A percentile compares a stretch with the other conserved stretches of the same genome.
Conservation (phyloP, 2,888 invertebrate genomes). For the Pyrgus malvae region DNA sequence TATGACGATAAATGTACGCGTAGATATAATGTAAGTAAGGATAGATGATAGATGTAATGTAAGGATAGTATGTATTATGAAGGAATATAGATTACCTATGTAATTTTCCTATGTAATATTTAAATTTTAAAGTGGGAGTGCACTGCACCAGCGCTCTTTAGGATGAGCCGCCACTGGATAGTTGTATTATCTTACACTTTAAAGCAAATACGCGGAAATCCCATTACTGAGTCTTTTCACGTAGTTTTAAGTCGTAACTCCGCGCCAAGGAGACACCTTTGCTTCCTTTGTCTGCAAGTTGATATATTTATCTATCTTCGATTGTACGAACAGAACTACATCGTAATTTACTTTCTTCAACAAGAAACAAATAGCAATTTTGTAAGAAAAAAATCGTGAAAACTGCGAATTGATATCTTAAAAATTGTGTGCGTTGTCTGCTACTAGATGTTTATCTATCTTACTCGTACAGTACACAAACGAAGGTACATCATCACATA, state of each 20-base stretch:
- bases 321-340: background rate
- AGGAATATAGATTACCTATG: too few species aligned
- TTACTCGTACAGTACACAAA: too few species aligned
- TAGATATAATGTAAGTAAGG: too few species aligned
- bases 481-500: too few species aligned
- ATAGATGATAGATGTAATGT: too few species aligned
- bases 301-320: constrained; percentile 8
- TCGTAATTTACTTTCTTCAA: background rate
- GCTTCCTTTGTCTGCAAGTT: constrained; percentile 8
- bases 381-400: background rate
- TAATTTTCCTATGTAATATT: background rate
- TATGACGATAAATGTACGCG: too few species aligned
- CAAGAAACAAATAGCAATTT: background rate
- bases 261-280: constrained; percentile 10
- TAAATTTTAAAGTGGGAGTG: background rate
- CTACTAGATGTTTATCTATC: too few species aligned
- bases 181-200: background rate
- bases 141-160: too few species aligned
- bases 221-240: constrained; percentile 14
- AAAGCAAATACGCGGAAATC: constrained; percentile 10
- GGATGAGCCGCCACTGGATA: too few species aligned
- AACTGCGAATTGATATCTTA: background rate
- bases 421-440: too few species aligned
- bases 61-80: too few species aligned
- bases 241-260: constrained; percentile 5